phyloP scores from a whole-genome alignment of 2,888 invertebrate species.

The Empis stercorea region DNA sequence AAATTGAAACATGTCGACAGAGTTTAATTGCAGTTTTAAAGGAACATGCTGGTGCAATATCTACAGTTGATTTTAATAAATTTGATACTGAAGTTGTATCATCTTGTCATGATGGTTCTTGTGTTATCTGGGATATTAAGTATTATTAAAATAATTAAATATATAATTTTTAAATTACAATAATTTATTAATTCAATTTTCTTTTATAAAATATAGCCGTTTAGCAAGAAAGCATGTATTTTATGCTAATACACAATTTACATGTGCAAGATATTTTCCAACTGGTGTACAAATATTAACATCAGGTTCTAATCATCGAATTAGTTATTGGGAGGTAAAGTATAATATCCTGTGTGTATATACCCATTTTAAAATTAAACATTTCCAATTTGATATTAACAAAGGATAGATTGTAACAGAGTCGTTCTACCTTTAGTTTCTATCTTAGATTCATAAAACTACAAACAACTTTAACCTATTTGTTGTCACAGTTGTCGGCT shows the following conservation, averaged over 20 bases:
- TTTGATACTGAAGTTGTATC: constrained; percentile 74
- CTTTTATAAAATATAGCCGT: constrained; percentile 38
- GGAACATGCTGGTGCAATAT: constrained; percentile 82
- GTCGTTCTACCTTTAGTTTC: no score
- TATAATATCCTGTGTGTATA: no score
- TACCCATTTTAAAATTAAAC: no score
- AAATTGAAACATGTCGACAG: constrained; percentile 53
- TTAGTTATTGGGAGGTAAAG: constrained; percentile 71
- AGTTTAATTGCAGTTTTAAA: constrained; percentile 62
- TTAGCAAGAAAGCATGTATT: constrained; percentile 65
- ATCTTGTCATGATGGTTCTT: constrained; percentile 83
- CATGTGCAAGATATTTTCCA: constrained; percentile 60
- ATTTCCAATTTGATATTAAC: no score
- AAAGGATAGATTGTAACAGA: no score
- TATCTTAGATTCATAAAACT: no score
- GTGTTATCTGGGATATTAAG: constrained; percentile 86
- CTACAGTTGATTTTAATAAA: constrained; percentile 64
- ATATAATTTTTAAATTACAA: not conserved
- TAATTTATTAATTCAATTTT: constrained; percentile 3
- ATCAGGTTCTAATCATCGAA: constrained; percentile 73
- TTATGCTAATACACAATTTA: constrained; percentile 75
- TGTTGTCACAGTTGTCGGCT: no score
- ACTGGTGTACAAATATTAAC: constrained; percentile 66
- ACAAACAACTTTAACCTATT: no score
- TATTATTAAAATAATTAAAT: constrained; percentile 30